Percentiles rank a stretch among this genome's conserved stretches.
Conservation (phyloP, 1,140 invertebrate species). For the Nephila pilipes region DNA sequence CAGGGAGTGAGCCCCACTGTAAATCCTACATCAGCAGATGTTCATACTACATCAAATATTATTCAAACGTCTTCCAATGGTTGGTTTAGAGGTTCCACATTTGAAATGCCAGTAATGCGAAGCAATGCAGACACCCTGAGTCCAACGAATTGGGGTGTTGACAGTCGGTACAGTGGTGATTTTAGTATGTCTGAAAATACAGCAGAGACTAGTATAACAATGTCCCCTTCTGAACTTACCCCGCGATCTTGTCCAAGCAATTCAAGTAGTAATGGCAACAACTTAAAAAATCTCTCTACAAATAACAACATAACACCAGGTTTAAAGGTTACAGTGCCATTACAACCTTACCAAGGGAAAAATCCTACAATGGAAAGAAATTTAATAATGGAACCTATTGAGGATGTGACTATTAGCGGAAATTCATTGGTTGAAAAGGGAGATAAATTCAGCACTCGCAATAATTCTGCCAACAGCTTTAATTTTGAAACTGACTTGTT, state of each 20-base stretch:
- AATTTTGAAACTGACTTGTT: constrained; percentile 82
- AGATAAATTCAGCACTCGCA: constrained; percentile 82
- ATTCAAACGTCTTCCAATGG: constrained; percentile 39
- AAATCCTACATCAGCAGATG: constrained; percentile 80
- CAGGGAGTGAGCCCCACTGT: constrained; percentile 84
- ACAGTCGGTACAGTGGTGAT: constrained; percentile 66
- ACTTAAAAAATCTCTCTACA: constrained; percentile 75
- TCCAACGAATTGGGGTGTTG: constrained; percentile 43
- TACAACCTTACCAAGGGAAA: constrained; percentile 92
- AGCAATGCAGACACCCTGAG: constrained; percentile 57
- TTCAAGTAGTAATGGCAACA: constrained; percentile 73
- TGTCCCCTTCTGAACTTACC: constrained; percentile 81
- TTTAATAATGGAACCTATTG: constrained; percentile 85
- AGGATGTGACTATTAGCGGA: constrained; percentile 84
- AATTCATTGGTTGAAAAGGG: constrained; percentile 85
- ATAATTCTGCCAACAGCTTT: constrained; percentile 79
- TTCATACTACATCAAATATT: background rate
- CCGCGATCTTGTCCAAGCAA: constrained; percentile 67
- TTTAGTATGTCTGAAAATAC: constrained; percentile 81
- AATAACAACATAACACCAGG: constrained; percentile 73
- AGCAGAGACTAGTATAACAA: constrained; percentile 82
- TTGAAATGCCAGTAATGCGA: constrained; percentile 52
- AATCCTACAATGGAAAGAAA: constrained; percentile 95
- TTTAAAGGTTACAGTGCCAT: constrained; percentile 80
- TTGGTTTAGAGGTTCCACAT: constrained; percentile 63